Conservation (phyloP, 1,140 invertebrate genomes). For the Zophobas morio region DNA sequence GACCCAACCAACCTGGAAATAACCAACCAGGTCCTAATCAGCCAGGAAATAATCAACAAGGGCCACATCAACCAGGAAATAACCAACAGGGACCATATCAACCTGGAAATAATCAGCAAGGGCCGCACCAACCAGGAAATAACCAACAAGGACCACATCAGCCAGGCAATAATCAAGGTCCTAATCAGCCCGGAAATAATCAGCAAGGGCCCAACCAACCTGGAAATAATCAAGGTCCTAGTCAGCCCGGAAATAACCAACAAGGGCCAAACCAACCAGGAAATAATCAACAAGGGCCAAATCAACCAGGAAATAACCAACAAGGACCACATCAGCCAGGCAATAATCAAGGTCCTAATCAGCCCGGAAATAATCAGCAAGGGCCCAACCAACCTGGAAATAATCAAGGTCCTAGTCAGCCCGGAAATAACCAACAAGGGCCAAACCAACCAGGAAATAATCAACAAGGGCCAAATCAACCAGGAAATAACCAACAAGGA, state of each 20-base stretch:
- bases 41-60: conserved; percentile 46
- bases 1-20: conserved; percentile 53
- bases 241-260: conserved; percentile 57
- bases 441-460: conserved; percentile 61
- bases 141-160: background rate
- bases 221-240: conserved; percentile 35
- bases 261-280: conserved; percentile 57
- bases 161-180: conserved; percentile 19
- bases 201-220: conserved; percentile 46
- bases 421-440: conserved; percentile 42
- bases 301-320: conserved; percentile 43
- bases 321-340: background rate
- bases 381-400: conserved; percentile 39
- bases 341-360: conserved; percentile 51
- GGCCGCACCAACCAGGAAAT: conserved; percentile 32
- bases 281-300: conserved; percentile 48
- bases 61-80: conserved; percentile 55
- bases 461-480: conserved; percentile 53
- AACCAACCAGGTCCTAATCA: conserved; percentile 58
- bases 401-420: conserved; percentile 53
- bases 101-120: conserved; percentile 33
- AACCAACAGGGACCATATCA: conserved; percentile 53
- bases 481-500: conserved; percentile 53
- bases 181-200: conserved; percentile 10
- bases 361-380: conserved; percentile 52